A percentile compares a stretch with the other conserved stretches of the same genome.
These are phyloP conservation scores for Drosophila incognita DNA, from an alignment of 2,888 invertebrate species.

Conservation along the genomic window DNA sequence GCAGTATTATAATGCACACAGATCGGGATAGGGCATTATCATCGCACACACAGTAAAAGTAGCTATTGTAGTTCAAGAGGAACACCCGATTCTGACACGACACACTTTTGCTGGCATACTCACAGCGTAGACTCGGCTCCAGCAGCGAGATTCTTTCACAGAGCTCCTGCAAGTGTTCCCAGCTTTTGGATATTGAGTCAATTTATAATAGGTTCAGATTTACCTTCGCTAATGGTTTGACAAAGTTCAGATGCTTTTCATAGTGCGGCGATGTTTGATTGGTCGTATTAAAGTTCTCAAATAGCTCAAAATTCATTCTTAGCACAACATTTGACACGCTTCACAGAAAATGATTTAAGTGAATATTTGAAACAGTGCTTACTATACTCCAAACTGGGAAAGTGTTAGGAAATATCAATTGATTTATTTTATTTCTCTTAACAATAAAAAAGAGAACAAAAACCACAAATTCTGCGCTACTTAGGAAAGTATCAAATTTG, in stretches of 20 bases:
- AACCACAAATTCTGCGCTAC: neutral
- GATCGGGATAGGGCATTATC: conserved; percentile 1
- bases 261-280: conserved; percentile 44
- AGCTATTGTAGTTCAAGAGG: conserved; percentile 35
- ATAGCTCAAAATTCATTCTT: conserved; percentile 28
- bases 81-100: conserved; percentile 20
- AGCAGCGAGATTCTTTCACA: conserved; percentile 36
- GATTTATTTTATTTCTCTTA: neutral
- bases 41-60: conserved; percentile 43
- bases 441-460: too few relatives aligned
- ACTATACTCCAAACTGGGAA: neutral
- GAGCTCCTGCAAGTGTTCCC: conserved; percentile 10
- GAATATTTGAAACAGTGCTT: neutral
- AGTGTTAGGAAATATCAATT: neutral
- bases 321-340: neutral
- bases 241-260: conserved; percentile 42
- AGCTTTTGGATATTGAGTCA: neutral
- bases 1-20: conserved; percentile 16
- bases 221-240: conserved; percentile 27
- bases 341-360: neutral
- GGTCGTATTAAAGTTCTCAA: conserved; percentile 48
- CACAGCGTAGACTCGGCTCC: conserved; percentile 30
- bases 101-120: conserved; percentile 1
- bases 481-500: neutral
- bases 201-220: neutral